Conservation (phyloP, 1,140 invertebrate genomes). For the Rhopalosiphum maidis region DNA sequence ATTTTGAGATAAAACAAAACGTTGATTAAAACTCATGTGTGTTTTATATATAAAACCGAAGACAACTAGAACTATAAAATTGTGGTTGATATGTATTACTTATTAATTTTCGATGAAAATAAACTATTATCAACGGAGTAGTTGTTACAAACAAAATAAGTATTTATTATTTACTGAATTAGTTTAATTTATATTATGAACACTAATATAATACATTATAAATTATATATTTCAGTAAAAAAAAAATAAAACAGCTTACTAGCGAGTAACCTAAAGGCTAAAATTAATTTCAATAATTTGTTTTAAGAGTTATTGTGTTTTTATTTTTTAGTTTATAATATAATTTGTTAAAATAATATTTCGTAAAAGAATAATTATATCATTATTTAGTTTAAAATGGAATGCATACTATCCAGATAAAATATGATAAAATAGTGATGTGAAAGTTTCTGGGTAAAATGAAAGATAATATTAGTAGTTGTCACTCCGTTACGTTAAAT, state of each 20-base stretch:
- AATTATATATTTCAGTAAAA: neutral
- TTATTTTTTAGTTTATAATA: no score
- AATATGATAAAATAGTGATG: no score
- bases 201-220: neutral
- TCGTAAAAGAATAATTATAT: no score
- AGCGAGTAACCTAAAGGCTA: neutral
- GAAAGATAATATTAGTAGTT: no score
- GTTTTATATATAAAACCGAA: neutral
- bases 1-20: constrained; percentile 11
- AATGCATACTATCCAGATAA: no score
- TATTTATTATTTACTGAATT: neutral
- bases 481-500: no score
- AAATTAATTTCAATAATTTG: neutral
- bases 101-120: neutral
- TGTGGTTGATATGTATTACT: neutral
- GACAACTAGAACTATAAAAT: neutral
- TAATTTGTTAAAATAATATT: no score
- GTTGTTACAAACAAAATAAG: neutral
- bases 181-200: neutral
- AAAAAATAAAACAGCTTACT: neutral
- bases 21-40: neutral
- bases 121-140: neutral
- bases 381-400: no score
- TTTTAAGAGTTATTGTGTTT: no score
- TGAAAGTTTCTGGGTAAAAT: no score